Evolutionary conservation across 2,888 invertebrate genomes (phyloP), one percentile per base, ranked within the genome.

Genomic region (Epistrophella euchroma): DNA sequence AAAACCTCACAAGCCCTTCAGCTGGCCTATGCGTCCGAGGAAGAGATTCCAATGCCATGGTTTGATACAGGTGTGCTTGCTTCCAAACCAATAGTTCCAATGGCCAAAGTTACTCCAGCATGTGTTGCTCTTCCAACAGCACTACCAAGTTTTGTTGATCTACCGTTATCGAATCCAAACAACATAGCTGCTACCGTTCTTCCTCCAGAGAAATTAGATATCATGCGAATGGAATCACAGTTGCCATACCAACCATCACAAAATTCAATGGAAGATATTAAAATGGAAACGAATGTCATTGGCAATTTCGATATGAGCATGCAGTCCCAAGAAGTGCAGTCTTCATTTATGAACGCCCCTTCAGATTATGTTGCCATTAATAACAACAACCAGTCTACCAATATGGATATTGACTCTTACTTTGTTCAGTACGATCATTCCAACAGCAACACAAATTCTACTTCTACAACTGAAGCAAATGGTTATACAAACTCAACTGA

Each of bases 21-120:
- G 89, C 91, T 96, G 88, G 96, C 96, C 4, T 93, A 96, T 88
- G 96, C 96, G 0, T 95, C 96, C 43, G 96, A 96, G 90, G 95
- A 96, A 87, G 96, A 96, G 91, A 93, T 96, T 50, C 95, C 96
- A 83, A 94, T 95, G 0, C 95, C 95, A 0, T 96, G 96, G 96
- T 94, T 95, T 2, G 96, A 96, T 89, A 95, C 96, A 0, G 95
- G 95, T 88, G 95, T 95, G 5, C 91, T 96, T 74, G 95, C 95
- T 1, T 94, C 95, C 0, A 94, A 94, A 52, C 92, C 92, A 15
- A 89, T 92, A 43, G 93, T 94, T 90, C 94, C 94, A 86, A 94
- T 94, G 92, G 94, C 94, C 0, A 95, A 90, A 13, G 93, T 96
- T 93, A 91, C 93, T 90, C 55, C 95, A 92, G 86, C 92, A 19